A percentile compares a stretch with the other conserved stretches of the same genome.
Evolutionary conservation across 2,113 vertebrate species (phyloP).

Genomic region (Sitta europaea): DNA sequence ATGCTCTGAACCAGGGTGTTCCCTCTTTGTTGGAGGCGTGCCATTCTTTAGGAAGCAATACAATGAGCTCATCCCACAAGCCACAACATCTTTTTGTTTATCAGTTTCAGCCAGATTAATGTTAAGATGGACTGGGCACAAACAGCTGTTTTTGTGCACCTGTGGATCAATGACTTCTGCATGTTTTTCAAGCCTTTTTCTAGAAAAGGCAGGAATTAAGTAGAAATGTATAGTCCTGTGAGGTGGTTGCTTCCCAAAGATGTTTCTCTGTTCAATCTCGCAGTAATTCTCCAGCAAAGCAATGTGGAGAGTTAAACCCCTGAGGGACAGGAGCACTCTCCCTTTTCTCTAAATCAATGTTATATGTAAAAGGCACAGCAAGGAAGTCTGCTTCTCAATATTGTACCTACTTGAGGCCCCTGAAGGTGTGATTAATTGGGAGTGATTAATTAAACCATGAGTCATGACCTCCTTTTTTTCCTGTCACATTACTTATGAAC

Average conservation of each 20-base stretch:
- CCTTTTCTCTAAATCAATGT: neutral
- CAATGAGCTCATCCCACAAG: neutral
- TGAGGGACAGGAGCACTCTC: neutral
- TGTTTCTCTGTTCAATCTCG: neutral
- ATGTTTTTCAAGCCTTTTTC: neutral
- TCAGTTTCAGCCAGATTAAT: neutral
- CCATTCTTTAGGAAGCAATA: neutral
- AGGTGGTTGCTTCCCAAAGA: neutral
- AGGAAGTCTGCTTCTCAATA: neutral
- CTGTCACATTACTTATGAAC: neutral
- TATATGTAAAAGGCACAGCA: neutral
- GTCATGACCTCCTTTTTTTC: neutral
- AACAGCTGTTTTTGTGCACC: neutral
- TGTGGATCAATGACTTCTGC: neutral
- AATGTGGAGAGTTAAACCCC: neutral
- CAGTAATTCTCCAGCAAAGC: neutral
- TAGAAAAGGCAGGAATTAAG: neutral
- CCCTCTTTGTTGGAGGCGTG: neutral
- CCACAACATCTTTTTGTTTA: neutral
- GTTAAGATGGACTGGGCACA: neutral
- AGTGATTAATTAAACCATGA: conserved; percentile 33
- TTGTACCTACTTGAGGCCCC: neutral
- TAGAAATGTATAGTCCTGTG: neutral
- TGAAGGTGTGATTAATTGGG: conserved; percentile 19
- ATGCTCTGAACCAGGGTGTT: neutral